Conservation (phyloP, 2,797 vertebrate species). For the Crenichthys baileyi region DNA sequence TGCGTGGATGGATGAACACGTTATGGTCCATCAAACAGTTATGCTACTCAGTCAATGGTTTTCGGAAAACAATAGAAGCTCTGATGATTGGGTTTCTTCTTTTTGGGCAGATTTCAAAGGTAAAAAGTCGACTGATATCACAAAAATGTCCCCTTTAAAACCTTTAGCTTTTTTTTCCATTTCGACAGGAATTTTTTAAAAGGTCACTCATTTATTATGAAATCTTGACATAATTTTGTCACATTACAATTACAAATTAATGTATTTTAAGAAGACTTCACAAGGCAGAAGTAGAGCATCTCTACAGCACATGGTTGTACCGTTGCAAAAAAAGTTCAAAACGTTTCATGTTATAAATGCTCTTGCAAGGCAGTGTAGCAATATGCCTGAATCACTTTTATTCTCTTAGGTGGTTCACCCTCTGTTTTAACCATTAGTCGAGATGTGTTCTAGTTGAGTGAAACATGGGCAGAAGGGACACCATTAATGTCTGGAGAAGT, state of each 20-base stretch:
- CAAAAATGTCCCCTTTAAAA: conserved; percentile 40
- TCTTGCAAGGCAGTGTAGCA: not conserved
- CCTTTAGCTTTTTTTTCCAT: conserved; percentile 37
- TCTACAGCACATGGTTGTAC: not conserved
- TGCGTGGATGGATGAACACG: conserved; percentile 54
- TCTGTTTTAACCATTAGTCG: conserved; percentile 74
- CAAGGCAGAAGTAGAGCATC: not conserved
- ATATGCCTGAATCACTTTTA: conserved; percentile 25
- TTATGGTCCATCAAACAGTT: conserved; percentile 42
- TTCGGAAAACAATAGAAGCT: conserved; percentile 31
- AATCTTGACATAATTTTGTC: not conserved
- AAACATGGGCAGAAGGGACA: conserved; percentile 41
- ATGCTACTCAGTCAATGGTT: conserved; percentile 26
- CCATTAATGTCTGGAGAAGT: conserved; percentile 33
- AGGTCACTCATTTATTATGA: conserved; percentile 13
- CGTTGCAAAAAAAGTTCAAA: not conserved
- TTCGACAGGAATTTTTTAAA: not conserved
- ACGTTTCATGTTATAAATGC: not conserved
- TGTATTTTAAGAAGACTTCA: not conserved
- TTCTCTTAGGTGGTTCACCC: conserved; percentile 52
- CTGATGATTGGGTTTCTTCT: conserved; percentile 44
- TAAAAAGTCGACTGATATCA: conserved; percentile 25
- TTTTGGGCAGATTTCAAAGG: conserved; percentile 15
- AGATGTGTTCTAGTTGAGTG: conserved; percentile 32
- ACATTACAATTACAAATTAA: not conserved